Conservation (phyloP, 2,888 invertebrate genomes). For the Seladonia tumulorum region DNA sequence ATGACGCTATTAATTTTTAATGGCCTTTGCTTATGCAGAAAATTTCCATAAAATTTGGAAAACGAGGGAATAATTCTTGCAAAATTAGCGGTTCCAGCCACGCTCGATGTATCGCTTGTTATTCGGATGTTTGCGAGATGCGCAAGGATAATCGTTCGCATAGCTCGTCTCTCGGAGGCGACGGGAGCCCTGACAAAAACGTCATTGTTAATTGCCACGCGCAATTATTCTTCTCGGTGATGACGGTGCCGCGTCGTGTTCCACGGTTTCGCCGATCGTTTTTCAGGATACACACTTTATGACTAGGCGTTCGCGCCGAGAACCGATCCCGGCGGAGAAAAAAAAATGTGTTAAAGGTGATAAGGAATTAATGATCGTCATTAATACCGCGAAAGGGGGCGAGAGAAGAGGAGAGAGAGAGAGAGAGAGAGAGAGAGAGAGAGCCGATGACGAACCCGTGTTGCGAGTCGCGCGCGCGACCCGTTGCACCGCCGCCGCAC, state of each 20-base stretch:
- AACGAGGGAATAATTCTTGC: neutral
- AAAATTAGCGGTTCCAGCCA: neutral
- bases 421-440: neutral
- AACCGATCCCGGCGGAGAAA: neutral
- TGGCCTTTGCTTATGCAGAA: neutral
- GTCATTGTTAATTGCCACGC: constrained; percentile 30
- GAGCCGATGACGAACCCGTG: constrained; percentile 72
- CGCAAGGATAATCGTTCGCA: neutral
- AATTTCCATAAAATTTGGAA: neutral
- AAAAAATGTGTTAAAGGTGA: constrained; percentile 56
- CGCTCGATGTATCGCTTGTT: neutral
- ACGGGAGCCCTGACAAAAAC: neutral
- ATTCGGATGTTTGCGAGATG: neutral
- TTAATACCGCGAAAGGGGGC: constrained; percentile 62
- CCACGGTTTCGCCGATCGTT: constrained; percentile 30
- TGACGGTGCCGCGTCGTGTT: neutral
- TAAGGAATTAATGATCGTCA: constrained; percentile 61
- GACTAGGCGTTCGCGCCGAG: constrained; percentile 24
- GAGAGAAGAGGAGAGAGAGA: constrained; percentile 51
- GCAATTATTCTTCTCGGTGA: constrained; percentile 31
- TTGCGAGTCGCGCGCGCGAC: constrained; percentile 71
- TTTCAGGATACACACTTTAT: constrained; percentile 15
- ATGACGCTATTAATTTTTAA: neutral
- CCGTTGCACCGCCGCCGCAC: constrained; percentile 63
- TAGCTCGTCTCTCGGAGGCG: neutral